Percentiles rank a stretch among this genome's conserved stretches.
Evolutionary conservation across 2,797 vertebrate species (phyloP).

Genomic region (Etheostoma nigrum): DNA sequence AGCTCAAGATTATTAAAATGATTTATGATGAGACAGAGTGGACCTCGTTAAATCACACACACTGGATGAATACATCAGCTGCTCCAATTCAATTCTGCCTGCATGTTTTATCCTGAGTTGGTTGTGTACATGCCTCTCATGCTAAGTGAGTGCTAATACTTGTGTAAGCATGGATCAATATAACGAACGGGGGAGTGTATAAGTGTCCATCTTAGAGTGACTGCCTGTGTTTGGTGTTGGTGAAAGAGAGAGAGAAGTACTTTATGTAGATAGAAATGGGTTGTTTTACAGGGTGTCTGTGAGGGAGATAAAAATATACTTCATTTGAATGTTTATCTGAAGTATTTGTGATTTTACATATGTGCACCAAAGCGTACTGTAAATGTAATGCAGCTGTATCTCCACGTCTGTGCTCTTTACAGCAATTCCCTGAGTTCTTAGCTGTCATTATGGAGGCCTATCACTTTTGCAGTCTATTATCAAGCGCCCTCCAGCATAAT

Average conservation of each 20-base stretch:
- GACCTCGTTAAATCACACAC: conserved; percentile 77
- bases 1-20: conserved; percentile 68
- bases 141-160: conserved; percentile 85
- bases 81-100: conserved; percentile 40
- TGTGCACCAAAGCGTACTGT: conserved; percentile 14
- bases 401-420: conserved; percentile 37
- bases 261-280: conserved; percentile 21
- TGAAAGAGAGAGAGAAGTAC: conserved; percentile 46
- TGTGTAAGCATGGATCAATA: conserved; percentile 86
- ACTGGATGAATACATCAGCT: conserved; percentile 69
- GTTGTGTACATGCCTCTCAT: conserved; percentile 73
- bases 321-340: conserved; percentile 31
- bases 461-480: conserved; percentile 67
- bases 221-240: conserved; percentile 63
- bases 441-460: conserved; percentile 56
- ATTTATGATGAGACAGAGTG: conserved; percentile 58
- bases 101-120: conserved; percentile 21
- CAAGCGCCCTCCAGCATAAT: conserved; percentile 46
- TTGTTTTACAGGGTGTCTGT: conserved; percentile 6
- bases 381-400: conserved; percentile 37
- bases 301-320: conserved; percentile 15
- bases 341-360: conserved; percentile 31
- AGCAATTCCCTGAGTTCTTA: conserved; percentile 49
- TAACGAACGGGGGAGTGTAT: conserved; percentile 78
- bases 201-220: conserved; percentile 80